A percentile compares a stretch with the other conserved stretches of the same genome.
phyloP scores from a whole-genome alignment of 2,113 vertebrate species.

The Asarcornis scutulata region DNA sequence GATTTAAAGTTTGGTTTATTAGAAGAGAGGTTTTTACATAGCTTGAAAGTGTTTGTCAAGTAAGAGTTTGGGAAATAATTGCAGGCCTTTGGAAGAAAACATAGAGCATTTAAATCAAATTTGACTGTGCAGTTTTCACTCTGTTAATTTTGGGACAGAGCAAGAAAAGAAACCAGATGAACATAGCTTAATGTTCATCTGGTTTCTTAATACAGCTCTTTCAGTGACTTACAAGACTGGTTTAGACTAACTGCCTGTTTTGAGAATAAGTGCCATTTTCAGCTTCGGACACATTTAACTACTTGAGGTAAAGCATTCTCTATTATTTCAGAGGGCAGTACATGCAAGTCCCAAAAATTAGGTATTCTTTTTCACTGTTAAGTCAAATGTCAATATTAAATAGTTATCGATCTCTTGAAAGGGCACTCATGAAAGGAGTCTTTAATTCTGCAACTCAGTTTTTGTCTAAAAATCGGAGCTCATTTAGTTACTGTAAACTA shows the following conservation, averaged over 20 bases:
- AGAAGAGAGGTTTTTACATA: not conserved
- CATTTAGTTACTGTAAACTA: not conserved
- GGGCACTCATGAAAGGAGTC: not conserved
- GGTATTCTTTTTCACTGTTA: not conserved
- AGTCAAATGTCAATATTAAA: not conserved
- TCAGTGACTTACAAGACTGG: not conserved
- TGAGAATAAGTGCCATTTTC: slow-evolving; percentile 29
- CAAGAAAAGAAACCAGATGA: too few relatives aligned
- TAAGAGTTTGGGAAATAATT: not conserved
- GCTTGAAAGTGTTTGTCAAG: not conserved
- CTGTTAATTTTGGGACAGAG: not conserved
- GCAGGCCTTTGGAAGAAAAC: not conserved
- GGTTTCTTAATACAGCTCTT: not conserved
- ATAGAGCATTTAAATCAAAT: not conserved
- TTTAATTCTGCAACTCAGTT: not conserved
- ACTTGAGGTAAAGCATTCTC: not conserved
- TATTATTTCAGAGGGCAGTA: not conserved
- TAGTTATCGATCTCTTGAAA: not conserved
- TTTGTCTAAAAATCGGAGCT: not conserved
- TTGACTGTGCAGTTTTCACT: not conserved
- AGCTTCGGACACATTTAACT: not conserved
- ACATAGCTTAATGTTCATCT: not conserved
- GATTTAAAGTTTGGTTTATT: slow-evolving; percentile 39
- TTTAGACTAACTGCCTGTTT: not conserved
- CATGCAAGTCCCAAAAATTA: not conserved